These are phyloP conservation scores for Epinephelus fuscoguttatus DNA, from an alignment of 2,113 vertebrate species.

Conservation along the genomic window DNA sequence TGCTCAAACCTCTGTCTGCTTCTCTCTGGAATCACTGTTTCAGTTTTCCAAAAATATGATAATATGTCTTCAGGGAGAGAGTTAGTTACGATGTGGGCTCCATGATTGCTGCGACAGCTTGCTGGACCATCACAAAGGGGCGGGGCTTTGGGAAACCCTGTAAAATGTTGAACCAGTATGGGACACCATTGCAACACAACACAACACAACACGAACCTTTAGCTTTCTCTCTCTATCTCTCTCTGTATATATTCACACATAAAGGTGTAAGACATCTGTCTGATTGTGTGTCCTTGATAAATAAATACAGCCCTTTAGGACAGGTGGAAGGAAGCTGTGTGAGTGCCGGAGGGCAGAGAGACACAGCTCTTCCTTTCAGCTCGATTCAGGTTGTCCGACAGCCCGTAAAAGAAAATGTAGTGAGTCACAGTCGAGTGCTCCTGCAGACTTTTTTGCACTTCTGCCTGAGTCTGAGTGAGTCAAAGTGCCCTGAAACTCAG, in stretches of 20 bases:
- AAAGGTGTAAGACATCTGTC: background rate
- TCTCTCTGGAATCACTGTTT: too few species aligned
- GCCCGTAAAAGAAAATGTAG: background rate
- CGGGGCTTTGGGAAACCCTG: background rate
- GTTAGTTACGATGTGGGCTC: too few species aligned
- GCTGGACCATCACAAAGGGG: too few species aligned
- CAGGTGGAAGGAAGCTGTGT: conserved; percentile 17
- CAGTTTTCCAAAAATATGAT: too few species aligned
- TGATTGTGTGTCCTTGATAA: conserved; percentile 3
- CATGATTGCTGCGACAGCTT: too few species aligned
- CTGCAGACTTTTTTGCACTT: conserved; percentile 14
- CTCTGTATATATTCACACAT: background rate
- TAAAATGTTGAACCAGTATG: background rate
- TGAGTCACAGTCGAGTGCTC: conserved; percentile 5
- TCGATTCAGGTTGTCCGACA: conserved; percentile 5
- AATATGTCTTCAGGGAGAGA: too few species aligned
- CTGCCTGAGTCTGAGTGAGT: background rate
- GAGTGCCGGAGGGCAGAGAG: conserved; percentile 21
- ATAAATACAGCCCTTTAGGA: background rate
- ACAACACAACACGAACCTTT: background rate
- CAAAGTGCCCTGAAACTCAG: background rate
- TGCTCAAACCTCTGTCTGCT: too few species aligned
- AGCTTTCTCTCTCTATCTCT: background rate
- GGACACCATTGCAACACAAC: background rate
- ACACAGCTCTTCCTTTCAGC: conserved; percentile 1